Percentiles rank a stretch among this genome's conserved stretches.
Evolutionary conservation across 2,888 invertebrate species (phyloP).

Genomic region (Tupiocoris notatus): DNA sequence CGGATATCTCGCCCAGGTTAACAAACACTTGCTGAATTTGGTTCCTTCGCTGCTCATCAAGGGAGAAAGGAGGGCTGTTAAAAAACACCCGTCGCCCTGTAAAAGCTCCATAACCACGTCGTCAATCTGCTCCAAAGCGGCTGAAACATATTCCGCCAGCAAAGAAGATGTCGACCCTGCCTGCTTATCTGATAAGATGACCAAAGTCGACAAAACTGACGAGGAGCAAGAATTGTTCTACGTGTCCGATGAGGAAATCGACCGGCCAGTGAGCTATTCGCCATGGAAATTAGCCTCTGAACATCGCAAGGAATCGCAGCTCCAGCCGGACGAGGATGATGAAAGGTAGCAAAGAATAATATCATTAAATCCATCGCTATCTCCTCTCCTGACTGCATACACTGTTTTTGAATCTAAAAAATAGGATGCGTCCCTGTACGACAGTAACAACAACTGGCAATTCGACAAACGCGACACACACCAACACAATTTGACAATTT

Average conservation of each 20-base stretch:
- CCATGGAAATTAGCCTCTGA: conserved; percentile 18
- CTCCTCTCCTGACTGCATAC: no score
- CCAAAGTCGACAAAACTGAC: conserved; percentile 4
- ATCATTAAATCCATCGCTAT: no score
- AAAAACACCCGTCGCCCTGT: conserved; percentile 16
- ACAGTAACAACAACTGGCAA: no score
- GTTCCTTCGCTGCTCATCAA: conserved; percentile 54
- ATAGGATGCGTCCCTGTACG: no score
- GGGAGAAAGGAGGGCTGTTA: conserved; percentile 13
- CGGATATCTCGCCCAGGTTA: conserved; percentile 65
- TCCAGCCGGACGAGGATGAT: background rate
- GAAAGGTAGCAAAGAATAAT: no score
- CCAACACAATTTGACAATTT: no score
- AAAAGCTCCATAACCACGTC: background rate
- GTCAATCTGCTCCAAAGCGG: background rate
- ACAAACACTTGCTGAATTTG: conserved; percentile 61
- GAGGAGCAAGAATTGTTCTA: conserved; percentile 31
- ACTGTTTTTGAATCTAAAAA: no score
- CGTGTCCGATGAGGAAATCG: conserved; percentile 28
- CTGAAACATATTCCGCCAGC: background rate
- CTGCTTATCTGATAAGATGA: background rate
- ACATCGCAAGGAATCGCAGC: background rate
- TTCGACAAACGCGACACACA: no score
- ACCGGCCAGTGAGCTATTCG: conserved; percentile 23
- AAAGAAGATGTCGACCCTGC: background rate